Base-by-base conservation (phyloP, 2,113 vertebrate genomes). In the Panthera uncia region DNA sequence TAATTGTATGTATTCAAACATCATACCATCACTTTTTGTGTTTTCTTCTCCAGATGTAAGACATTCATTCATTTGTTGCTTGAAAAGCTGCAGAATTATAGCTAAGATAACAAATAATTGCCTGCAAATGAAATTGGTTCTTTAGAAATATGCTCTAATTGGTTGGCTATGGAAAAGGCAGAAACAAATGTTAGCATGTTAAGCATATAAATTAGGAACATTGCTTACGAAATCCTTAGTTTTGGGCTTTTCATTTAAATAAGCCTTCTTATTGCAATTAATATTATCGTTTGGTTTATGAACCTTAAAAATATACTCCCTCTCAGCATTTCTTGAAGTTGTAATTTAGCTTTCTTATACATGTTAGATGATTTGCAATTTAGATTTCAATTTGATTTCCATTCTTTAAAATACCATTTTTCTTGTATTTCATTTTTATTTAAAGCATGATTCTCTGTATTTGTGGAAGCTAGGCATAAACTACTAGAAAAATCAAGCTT, bases 1-100 rank as follows among this genome's bases (percentile, higher is more conserved):
- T 98, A 98, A 99, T 98, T 98, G 97, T 93, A 94, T 97, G 97
- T 98, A 97, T 98, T 98, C 98, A 98, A 98, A 97, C 91, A 98
- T 97, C 88, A 98, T 93, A 95, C 94, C 94, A 97, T 87, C 97
- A 97, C 94, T 95, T 97, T 97, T 98, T 98, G 93, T 98, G 73
- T 98, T 98, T 98, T 98, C 86, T 98, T 98, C n/a, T 96, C 97
- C 98, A 98, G 97, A 98, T 98, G 97, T 96, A 98, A 98, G 95
- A 92, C 95, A 95, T 95, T 78, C 95, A 96, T 97, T 73, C 69
- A 96, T 98, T 99, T 97, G 90, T 98, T 97, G 94, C 96, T 94
- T 97, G 93, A 98, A 97, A 98, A 98, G 96, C 97, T 95, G 73
- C 74, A 96, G 91, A 98, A 98, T 98, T 98, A 97, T 65, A 95